phyloP scores from a whole-genome alignment of 2,797 vertebrate species.

The Amblyraja radiata region DNA sequence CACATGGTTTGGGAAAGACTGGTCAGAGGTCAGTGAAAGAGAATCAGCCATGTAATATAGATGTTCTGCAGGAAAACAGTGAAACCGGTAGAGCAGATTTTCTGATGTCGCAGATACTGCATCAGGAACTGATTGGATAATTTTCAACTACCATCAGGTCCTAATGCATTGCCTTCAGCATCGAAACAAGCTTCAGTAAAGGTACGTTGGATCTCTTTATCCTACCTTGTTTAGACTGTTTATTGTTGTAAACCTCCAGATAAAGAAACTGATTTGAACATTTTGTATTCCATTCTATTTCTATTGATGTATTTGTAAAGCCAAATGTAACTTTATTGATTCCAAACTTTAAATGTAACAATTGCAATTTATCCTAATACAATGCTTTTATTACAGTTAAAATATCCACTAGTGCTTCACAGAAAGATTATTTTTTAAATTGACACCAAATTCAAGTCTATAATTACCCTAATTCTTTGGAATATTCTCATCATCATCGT shows the following conservation, averaged over 20 bases:
- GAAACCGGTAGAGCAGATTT: constrained; percentile 43
- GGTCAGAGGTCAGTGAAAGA: neutral
- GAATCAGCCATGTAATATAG: neutral
- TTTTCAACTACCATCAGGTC: constrained; percentile 80
- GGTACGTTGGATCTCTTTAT: neutral
- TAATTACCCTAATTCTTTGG: no score
- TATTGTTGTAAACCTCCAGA: neutral
- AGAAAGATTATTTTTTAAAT: no score
- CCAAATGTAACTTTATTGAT: neutral
- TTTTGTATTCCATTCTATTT: neutral
- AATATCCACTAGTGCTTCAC: no score
- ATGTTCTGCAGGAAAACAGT: neutral
- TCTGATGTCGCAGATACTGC: constrained; percentile 99
- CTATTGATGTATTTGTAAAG: neutral
- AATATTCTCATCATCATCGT: no score
- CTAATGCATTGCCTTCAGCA: constrained; percentile 99
- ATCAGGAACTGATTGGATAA: constrained; percentile 99
- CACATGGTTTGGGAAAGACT: neutral
- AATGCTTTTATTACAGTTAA: no score
- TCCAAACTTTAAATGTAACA: neutral
- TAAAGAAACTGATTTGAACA: neutral
- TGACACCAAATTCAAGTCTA: no score
- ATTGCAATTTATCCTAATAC: no score
- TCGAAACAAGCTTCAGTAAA: constrained; percentile 64
- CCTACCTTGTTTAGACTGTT: neutral